Conservation (phyloP, 2,888 invertebrate genomes). For the Apodemia duryi region DNA sequence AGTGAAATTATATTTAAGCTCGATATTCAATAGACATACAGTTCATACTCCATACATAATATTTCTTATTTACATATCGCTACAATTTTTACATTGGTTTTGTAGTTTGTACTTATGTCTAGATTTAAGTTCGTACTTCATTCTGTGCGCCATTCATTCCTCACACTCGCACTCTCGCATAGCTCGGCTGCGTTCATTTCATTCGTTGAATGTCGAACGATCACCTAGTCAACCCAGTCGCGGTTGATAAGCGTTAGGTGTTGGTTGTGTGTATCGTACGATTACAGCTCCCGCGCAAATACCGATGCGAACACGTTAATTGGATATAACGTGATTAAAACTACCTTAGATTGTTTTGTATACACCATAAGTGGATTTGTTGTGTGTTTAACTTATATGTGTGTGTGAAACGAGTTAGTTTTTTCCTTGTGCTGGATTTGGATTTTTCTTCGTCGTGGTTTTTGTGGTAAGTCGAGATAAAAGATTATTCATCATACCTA, state of each 20-base stretch:
- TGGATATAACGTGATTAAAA: constrained; percentile 47
- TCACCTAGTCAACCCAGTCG: constrained; percentile 52
- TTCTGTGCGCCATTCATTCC: constrained; percentile 20
- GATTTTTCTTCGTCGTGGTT: constrained; percentile 53
- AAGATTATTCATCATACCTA: constrained; percentile 25
- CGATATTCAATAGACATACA: too few relatives aligned
- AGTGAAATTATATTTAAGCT: neutral
- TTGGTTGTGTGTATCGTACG: constrained; percentile 42
- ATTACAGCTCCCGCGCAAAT: constrained; percentile 49
- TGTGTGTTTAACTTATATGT: constrained; percentile 48
- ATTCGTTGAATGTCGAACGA: constrained; percentile 24
- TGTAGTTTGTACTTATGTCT: neutral
- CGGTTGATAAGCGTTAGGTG: constrained; percentile 55
- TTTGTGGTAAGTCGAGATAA: constrained; percentile 62
- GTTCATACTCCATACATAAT: too few relatives aligned
- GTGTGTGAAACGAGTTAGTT: constrained; percentile 55
- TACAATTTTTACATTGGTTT: neutral
- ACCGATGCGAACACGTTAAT: constrained; percentile 45
- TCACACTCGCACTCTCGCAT: constrained; percentile 17
- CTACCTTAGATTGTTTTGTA: constrained; percentile 45
- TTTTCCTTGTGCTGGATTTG: constrained; percentile 54
- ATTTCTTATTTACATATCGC: neutral
- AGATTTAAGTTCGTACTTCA: neutral
- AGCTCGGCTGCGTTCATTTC: constrained; percentile 8
- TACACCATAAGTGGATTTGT: constrained; percentile 44